Conservation (phyloP, 2,888 invertebrate genomes). For the Philonicus albiceps region DNA sequence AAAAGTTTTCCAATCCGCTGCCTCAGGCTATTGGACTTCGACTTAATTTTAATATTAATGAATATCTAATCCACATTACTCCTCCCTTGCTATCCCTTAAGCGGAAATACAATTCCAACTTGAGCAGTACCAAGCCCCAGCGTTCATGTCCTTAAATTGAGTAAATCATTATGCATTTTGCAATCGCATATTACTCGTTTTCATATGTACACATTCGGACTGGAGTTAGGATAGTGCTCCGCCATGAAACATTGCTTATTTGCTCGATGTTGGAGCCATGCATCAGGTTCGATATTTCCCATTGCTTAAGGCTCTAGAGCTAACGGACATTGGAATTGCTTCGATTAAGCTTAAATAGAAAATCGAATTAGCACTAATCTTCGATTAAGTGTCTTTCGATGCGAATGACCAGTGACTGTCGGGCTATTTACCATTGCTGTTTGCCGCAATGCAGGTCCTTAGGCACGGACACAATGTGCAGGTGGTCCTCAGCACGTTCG, state of each 20-base stretch:
- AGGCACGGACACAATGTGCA: not conserved
- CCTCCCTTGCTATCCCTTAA: not conserved
- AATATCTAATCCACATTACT: not conserved
- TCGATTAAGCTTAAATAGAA: constrained; percentile 20
- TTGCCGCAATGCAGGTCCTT: not conserved
- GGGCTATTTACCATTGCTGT: not conserved
- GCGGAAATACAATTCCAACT: no score
- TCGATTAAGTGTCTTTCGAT: constrained; percentile 4
- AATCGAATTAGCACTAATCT: constrained; percentile 26
- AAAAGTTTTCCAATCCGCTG: no score
- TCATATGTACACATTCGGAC: not conserved
- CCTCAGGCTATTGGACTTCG: no score
- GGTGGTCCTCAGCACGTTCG: not conserved
- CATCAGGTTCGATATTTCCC: not conserved
- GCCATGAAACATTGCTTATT: not conserved
- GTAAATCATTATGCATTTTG: not conserved
- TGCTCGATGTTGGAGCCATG: not conserved
- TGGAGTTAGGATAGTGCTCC: not conserved
- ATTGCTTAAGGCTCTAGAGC: not conserved
- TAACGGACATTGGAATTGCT: not conserved
- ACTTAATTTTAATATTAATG: no score
- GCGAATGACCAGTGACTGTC: not conserved
- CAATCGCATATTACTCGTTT: not conserved
- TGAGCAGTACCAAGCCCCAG: not conserved
- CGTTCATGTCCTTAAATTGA: not conserved